Conservation (phyloP, 2,888 invertebrate genomes). For the Holacanthella duospinosa region DNA sequence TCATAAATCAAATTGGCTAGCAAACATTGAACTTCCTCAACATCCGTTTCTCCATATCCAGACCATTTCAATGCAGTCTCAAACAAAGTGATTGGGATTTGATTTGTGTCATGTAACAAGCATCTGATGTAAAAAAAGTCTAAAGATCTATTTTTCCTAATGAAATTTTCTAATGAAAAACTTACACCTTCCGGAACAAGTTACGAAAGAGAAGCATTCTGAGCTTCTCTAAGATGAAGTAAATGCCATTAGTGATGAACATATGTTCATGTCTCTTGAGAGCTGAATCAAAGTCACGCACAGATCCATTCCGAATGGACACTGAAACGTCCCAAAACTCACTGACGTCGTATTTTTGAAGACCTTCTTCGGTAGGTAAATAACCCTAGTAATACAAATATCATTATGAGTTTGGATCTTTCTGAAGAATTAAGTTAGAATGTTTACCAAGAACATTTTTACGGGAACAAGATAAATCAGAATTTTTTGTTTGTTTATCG, state of each 20-base stretch:
- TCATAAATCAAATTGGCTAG: constrained; percentile 92
- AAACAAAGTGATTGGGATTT: constrained; percentile 75
- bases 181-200: constrained; percentile 81
- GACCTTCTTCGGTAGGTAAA: constrained; percentile 70
- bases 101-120: constrained; percentile 53
- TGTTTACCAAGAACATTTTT: constrained; percentile 76
- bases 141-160: not conserved
- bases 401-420: too few relatives aligned
- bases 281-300: constrained; percentile 68
- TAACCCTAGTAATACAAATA: constrained; percentile 59
- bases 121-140: constrained; percentile 40
- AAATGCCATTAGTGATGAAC: constrained; percentile 94
- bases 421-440: too few relatives aligned
- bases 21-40: constrained; percentile 92
- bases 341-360: constrained; percentile 79
- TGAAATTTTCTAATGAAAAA: constrained; percentile 17
- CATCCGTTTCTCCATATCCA: constrained; percentile 69
- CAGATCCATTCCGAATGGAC: constrained; percentile 81
- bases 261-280: constrained; percentile 79
- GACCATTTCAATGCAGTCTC: constrained; percentile 69
- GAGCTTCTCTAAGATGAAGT: constrained; percentile 89
- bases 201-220: constrained; percentile 91
- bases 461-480: constrained; percentile 92
- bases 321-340: constrained; percentile 82
- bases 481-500: constrained; percentile 80